Evolutionary conservation across 2,113 vertebrate species (phyloP), one percentile per base, ranked within the genome.

Genomic region (Prionailurus viverrinus): DNA sequence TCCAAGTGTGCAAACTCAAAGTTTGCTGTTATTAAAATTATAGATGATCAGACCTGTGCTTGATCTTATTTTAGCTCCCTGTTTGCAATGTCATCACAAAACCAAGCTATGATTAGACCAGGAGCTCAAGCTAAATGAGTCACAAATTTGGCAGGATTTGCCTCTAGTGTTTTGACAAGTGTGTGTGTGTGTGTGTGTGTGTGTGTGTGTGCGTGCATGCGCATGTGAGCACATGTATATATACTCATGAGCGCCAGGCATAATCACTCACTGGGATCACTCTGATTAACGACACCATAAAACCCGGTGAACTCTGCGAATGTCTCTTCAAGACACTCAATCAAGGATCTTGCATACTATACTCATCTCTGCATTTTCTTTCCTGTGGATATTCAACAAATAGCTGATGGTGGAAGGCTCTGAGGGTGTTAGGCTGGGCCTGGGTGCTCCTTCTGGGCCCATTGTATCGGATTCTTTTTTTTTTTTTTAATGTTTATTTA

Each of bases 201-300:
- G 23, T 55, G 19, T 15, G 13, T 25, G 41, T 63, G 36, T 4
- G 21, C 3, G 5, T 12, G 0, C 1, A 0, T 3, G 3, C 6
- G 14, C 14, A 9, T 7, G 3, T 4, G 5, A 5, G 36, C 29
- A 19, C 9, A 19, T 19, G 45, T 11, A 9, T 16, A 7, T 23
- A 5, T 73, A 55, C 36, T 74, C 65, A 39, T 41, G 48, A 66
- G 51, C 58, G 41, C 10, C 10, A 41, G 21, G 39, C 18, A 29
- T 74, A 51, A 74, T 36, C 55, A 23, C 11, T 85, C 45, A 16
- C 69, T 78, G 41, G 81, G 48, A 41, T 31, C 78, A 61, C 61
- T 68, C 73, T 85, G 48, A 80, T 31, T 21, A 4, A 53, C 1
- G 11, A 27, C 12, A 14, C 48, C 84, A 27, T 51, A 82, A 73